Percentiles rank a stretch among this genome's conserved stretches.
phyloP scores from a whole-genome alignment of 2,888 invertebrate species.

The Caenorhabditis drosophilae region DNA sequence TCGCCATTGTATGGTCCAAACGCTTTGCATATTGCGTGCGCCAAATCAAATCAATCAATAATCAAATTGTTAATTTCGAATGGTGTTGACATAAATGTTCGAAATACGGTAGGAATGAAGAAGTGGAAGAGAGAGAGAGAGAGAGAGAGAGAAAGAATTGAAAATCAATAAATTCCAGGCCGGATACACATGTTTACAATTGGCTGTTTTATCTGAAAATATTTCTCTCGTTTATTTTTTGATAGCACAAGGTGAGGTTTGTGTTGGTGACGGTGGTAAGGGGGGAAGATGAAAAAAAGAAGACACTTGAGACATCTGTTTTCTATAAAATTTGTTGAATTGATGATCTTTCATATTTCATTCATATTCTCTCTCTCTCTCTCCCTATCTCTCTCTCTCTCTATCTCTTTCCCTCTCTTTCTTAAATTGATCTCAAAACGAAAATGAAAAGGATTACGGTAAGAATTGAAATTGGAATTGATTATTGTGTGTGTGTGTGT shows the following conservation, averaged over 20 bases:
- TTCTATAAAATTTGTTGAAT: conserved; percentile 29
- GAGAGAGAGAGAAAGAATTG: no score
- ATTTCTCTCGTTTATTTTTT: conserved; percentile 32
- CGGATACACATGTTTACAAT: conserved; percentile 36
- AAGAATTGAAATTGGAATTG: background rate
- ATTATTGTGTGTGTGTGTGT: background rate
- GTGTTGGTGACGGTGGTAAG: no score
- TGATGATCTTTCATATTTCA: background rate
- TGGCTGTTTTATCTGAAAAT: conserved; percentile 16
- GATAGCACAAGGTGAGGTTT: conserved; percentile 32
- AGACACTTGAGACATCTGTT: conserved; percentile 21
- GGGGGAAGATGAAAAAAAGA: no score
- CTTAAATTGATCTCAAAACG: no score
- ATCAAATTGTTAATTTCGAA: conserved; percentile 15
- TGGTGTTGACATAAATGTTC: conserved; percentile 28
- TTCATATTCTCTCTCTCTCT: background rate
- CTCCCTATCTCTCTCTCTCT: no score
- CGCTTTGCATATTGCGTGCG: conserved; percentile 22
- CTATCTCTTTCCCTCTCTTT: no score
- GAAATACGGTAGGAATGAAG: conserved; percentile 19
- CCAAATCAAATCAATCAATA: conserved; percentile 18
- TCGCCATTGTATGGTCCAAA: conserved; percentile 24
- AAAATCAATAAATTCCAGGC: conserved; percentile 23
- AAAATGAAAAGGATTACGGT: background rate
- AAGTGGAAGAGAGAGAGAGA: conserved; percentile 1